phyloP scores from a whole-genome alignment of 2,888 invertebrate genomes.

The Meandrusa payeni region DNA sequence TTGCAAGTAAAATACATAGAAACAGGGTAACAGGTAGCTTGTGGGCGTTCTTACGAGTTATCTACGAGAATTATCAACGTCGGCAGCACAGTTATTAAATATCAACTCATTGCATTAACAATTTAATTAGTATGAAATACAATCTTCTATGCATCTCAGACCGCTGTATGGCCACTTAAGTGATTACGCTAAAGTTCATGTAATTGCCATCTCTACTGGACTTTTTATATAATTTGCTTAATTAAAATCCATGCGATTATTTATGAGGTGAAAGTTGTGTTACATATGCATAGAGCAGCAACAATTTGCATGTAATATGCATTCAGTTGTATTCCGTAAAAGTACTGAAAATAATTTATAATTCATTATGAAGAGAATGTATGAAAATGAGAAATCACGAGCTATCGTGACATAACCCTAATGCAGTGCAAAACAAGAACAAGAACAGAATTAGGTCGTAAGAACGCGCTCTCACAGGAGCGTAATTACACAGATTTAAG shows the following conservation, averaged over 20 bases:
- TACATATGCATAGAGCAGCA: slow-evolving; percentile 11
- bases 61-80: slow-evolving; percentile 44
- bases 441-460: too few species aligned
- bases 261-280: slow-evolving; percentile 22
- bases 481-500: too few species aligned
- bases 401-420: too few species aligned
- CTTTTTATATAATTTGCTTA: slow-evolving; percentile 22
- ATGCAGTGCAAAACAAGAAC: too few species aligned
- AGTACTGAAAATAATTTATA: too few species aligned
- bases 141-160: slow-evolving; percentile 20
- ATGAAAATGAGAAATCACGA: too few species aligned
- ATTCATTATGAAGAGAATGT: too few species aligned
- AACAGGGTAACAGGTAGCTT: slow-evolving; percentile 38
- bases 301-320: slow-evolving; percentile 7
- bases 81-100: slow-evolving; percentile 39
- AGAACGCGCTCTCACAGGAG: too few species aligned
- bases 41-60: slow-evolving; percentile 48
- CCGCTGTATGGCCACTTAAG: slow-evolving; percentile 1
- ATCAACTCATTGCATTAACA: slow-evolving; percentile 39
- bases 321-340: too few species aligned
- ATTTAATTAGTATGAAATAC: slow-evolving; percentile 33
- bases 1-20: slow-evolving; percentile 23
- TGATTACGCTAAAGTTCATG: slow-evolving; percentile 20
- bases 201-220: slow-evolving; percentile 15
- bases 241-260: slow-evolving; percentile 21